phyloP scores from a whole-genome alignment of 2,888 invertebrate genomes.

The Cantharis rustica region DNA sequence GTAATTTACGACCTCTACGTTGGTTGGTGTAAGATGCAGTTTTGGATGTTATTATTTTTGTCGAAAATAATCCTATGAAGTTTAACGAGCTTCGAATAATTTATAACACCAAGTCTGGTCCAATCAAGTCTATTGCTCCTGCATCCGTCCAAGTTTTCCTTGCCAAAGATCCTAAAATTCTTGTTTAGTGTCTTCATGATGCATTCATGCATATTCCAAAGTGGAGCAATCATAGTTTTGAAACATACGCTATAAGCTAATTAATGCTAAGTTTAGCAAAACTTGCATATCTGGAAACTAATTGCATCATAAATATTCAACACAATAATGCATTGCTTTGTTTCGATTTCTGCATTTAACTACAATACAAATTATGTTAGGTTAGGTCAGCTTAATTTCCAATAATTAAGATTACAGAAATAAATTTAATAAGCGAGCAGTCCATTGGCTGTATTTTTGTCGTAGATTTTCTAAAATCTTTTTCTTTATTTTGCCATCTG shows the following conservation, averaged over 20 bases:
- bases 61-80: neutral
- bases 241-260: neutral
- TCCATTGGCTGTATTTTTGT: neutral
- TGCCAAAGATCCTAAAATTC: neutral
- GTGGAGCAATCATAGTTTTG: neutral
- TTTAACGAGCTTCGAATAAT: neutral
- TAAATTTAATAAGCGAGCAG: neutral
- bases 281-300: neutral
- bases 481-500: too few species aligned
- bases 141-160: neutral
- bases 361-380: neutral
- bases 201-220: neutral
- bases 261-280: neutral
- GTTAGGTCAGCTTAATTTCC: neutral
- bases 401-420: neutral
- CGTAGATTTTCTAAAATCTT: too few species aligned
- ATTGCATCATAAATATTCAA: neutral
- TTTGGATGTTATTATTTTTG: neutral
- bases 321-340: neutral
- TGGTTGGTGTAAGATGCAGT: neutral
- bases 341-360: neutral
- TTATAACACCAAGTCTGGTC: neutral
- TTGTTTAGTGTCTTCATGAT: neutral
- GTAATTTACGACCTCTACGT: neutral
- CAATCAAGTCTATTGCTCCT: neutral